phyloP scores from a whole-genome alignment of 1,140 invertebrate genomes.

The Bombus ignitus region DNA sequence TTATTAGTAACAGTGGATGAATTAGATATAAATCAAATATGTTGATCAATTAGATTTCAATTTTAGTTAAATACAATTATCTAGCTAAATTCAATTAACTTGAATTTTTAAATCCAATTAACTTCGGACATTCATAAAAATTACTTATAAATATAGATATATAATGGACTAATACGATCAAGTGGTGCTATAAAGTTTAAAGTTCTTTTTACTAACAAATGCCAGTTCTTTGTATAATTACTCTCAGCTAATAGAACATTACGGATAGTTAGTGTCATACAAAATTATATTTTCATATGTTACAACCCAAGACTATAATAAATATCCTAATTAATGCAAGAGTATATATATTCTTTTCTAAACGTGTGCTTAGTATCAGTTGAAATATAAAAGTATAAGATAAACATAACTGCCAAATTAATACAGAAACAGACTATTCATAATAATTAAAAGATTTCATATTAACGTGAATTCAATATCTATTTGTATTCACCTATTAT shows the following conservation, averaged over 20 bases:
- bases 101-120: neutral
- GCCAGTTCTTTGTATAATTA: neutral
- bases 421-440: neutral
- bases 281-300: constrained; percentile 16
- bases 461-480: neutral
- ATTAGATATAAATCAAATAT: neutral
- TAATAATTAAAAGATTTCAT: neutral
- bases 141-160: neutral
- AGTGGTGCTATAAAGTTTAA: neutral
- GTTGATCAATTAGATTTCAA: neutral
- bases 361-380: neutral
- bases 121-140: neutral
- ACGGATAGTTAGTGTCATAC: neutral
- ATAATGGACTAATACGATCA: neutral
- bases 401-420: neutral
- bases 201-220: constrained; percentile 9
- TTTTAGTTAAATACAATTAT: neutral
- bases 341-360: neutral
- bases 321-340: neutral
- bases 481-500: too few species aligned
- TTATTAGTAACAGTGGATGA: neutral
- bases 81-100: neutral
- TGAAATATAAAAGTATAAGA: neutral
- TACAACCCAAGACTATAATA: constrained; percentile 7
- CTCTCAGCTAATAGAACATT: too few species aligned